A percentile compares a stretch with the other conserved stretches of the same genome.
Conservation (phyloP, 2,888 invertebrate species). For the Acrocyrtus sp. region DNA sequence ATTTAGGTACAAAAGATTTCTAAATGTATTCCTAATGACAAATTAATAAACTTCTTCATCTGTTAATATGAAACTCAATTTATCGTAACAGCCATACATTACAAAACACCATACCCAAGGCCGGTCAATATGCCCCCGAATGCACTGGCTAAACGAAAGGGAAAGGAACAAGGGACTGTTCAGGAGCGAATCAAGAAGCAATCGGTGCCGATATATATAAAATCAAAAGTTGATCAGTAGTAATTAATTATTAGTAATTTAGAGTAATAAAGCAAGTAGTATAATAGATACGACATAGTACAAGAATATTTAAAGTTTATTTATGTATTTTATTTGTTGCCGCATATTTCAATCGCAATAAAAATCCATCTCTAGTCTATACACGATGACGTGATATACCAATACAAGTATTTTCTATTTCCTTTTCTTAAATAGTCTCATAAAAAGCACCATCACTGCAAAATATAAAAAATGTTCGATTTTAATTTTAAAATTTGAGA, state of each 20-base stretch:
- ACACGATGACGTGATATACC: background rate
- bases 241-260: no score
- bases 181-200: constrained; percentile 61
- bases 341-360: no score
- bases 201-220: constrained; percentile 63
- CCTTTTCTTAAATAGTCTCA: constrained; percentile 88
- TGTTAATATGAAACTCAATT: no score
- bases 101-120: constrained; percentile 67
- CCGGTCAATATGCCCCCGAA: constrained; percentile 65
- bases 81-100: constrained; percentile 65
- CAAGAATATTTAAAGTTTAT: background rate
- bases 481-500: background rate
- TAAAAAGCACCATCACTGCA: constrained; percentile 91
- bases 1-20: constrained; percentile 64
- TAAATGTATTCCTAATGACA: no score
- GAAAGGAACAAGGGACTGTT: constrained; percentile 56
- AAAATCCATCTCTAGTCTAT: no score
- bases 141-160: constrained; percentile 60
- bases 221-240: constrained; percentile 60
- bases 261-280: background rate
- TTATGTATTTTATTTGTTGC: constrained; percentile 18
- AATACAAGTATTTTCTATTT: constrained; percentile 6
- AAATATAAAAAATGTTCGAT: constrained; percentile 63
- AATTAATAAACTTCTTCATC: constrained; percentile 2
- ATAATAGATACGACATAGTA: no score